Percentiles rank a stretch among this genome's conserved stretches.
Conservation (phyloP, 2,888 invertebrate genomes). For the Allophyes oxyacanthae region DNA sequence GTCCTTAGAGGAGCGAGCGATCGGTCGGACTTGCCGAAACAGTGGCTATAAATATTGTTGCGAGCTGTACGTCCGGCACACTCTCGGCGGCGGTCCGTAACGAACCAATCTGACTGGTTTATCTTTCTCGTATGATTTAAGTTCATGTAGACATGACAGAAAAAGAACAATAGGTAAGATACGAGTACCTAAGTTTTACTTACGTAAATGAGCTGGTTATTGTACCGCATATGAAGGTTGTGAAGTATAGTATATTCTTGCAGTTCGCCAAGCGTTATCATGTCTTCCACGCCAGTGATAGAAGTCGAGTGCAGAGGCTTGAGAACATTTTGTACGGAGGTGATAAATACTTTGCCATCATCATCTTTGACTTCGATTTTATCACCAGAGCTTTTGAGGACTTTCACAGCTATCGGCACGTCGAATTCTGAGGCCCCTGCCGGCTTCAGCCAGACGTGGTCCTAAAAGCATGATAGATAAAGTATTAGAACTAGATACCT, state of each 20-base stretch:
- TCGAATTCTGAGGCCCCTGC: constrained; percentile 92
- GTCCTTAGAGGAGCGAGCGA: too few relatives aligned
- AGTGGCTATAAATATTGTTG: too few relatives aligned
- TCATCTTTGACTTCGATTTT: constrained; percentile 95
- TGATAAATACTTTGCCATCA: constrained; percentile 92
- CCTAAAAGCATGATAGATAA: constrained; percentile 73
- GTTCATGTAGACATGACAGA: too few relatives aligned
- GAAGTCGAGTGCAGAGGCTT: constrained; percentile 95
- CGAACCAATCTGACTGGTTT: too few relatives aligned
- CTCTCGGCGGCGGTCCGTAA: too few relatives aligned
- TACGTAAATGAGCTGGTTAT: constrained; percentile 97
- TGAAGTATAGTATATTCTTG: constrained; percentile 98
- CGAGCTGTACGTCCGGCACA: too few relatives aligned
- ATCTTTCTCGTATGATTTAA: too few relatives aligned
- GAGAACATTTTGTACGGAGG: constrained; percentile 89
- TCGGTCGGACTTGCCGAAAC: too few relatives aligned
- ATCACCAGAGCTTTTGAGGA: constrained; percentile 93
- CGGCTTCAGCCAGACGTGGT: constrained; percentile 97
- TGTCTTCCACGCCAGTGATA: constrained; percentile 96
- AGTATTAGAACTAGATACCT: too few relatives aligned
- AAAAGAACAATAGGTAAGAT: too few relatives aligned
- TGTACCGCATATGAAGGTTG: constrained; percentile 96
- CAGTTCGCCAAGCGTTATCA: constrained; percentile 98
- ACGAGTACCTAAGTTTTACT: constrained; percentile 77
- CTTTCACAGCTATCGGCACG: constrained; percentile 95